Conservation (phyloP, 2,113 vertebrate species). For the Catharus bicknelli region DNA sequence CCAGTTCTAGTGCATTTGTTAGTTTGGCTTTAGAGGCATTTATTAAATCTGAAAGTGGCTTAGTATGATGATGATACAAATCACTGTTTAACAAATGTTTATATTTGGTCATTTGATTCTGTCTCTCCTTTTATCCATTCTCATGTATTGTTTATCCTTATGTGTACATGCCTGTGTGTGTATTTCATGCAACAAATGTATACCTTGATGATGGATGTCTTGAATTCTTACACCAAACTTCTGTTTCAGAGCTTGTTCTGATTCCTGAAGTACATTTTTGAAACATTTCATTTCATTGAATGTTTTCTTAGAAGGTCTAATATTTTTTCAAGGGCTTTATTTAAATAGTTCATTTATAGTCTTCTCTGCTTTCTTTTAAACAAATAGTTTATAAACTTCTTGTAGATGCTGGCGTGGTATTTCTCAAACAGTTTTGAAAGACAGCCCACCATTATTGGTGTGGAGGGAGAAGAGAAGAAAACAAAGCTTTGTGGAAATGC, state of each 20-base stretch:
- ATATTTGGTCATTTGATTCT: neutral
- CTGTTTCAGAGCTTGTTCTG: neutral
- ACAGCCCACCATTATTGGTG: neutral
- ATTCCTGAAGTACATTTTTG: neutral
- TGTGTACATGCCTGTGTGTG: slow-evolving; percentile 64
- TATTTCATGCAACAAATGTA: neutral
- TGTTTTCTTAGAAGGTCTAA: neutral
- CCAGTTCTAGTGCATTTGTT: neutral
- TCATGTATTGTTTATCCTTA: slow-evolving; percentile 2
- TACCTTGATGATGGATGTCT: neutral
- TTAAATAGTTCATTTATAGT: neutral
- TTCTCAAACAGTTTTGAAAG: neutral
- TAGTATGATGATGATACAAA: neutral
- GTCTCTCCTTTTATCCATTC: neutral
- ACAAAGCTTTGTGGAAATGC: neutral
- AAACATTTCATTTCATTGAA: neutral
- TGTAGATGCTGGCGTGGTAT: neutral
- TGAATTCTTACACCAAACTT: neutral
- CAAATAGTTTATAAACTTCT: neutral
- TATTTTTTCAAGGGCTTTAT: neutral
- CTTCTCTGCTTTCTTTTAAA: neutral
- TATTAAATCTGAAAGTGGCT: neutral
- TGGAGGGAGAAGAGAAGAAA: neutral
- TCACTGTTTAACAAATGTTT: neutral
- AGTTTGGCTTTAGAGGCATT: neutral